Conservation (phyloP, 53 echinoderm and acorn worm species). For the Zoroaster sp. region DNA sequence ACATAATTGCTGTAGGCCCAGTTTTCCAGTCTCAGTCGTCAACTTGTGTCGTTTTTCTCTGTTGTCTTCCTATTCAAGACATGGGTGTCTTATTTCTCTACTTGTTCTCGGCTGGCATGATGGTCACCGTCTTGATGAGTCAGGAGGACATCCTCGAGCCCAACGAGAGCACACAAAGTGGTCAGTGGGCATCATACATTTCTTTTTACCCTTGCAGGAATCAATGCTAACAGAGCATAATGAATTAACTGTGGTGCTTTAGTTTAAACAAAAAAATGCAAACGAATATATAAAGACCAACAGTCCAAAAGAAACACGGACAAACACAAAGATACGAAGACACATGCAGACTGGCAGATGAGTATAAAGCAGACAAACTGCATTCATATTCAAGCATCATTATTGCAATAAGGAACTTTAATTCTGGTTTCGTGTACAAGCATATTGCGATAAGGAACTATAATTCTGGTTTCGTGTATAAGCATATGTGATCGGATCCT, state of each 20-base stretch:
- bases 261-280: not conserved
- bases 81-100: not conserved
- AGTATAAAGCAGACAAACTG: too few species aligned
- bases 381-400: too few species aligned
- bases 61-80: not conserved
- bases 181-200: too few species aligned
- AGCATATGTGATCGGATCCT: too few species aligned
- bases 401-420: too few species aligned
- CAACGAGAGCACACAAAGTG: not conserved
- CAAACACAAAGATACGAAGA: too few species aligned
- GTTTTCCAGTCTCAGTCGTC: too few species aligned
- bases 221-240: not conserved
- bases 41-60: not conserved
- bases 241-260: not conserved
- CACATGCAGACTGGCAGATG: too few species aligned
- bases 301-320: not conserved
- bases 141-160: not conserved
- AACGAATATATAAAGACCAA: not conserved
- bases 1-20: too few species aligned
- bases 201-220: not conserved
- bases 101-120: not conserved
- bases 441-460: too few species aligned
- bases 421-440: too few species aligned
- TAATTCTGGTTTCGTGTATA: too few species aligned
- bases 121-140: not conserved